A percentile compares a stretch with the other conserved stretches of the same genome.
Conservation (phyloP, 1,140 invertebrate species). For the Hycleus cichorii region DNA sequence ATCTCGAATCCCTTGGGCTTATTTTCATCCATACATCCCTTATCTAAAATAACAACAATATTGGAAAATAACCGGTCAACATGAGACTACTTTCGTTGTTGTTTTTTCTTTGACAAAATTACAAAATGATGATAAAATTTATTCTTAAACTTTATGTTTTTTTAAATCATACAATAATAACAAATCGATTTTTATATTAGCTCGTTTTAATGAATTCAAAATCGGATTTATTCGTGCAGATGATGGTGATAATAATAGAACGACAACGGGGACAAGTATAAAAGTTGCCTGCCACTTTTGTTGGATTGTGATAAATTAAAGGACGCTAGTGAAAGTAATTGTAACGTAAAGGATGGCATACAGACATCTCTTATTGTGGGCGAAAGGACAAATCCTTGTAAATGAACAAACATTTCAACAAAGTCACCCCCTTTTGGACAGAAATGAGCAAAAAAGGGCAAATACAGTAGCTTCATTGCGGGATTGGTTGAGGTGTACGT, state of each 20-base stretch:
- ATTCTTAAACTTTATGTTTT: too few species aligned
- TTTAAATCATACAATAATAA: too few species aligned
- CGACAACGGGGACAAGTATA: too few species aligned
- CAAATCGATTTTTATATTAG: too few species aligned
- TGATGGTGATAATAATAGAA: too few species aligned
- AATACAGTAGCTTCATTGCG: neutral
- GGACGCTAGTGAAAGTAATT: constrained; percentile 1
- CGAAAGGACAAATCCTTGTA: constrained; percentile 18
- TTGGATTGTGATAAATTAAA: constrained; percentile 8
- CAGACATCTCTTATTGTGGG: constrained; percentile 14
- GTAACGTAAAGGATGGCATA: constrained; percentile 9
- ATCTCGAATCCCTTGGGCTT: constrained; percentile 16
- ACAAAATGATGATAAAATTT: constrained; percentile 8
- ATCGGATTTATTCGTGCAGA: too few species aligned
- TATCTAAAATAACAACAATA: constrained; percentile 1
- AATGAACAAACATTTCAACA: constrained; percentile 21
- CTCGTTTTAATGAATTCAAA: too few species aligned
- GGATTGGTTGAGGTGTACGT: constrained; percentile 6
- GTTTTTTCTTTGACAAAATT: neutral
- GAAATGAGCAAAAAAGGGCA: neutral
- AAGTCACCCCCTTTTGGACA: neutral
- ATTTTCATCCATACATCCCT: constrained; percentile 1
- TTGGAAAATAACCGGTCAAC: constrained; percentile 8
- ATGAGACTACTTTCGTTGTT: neutral
- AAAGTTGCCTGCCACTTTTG: too few species aligned